phyloP scores from a whole-genome alignment of 2,888 invertebrate genomes.

The Nomada flava region DNA sequence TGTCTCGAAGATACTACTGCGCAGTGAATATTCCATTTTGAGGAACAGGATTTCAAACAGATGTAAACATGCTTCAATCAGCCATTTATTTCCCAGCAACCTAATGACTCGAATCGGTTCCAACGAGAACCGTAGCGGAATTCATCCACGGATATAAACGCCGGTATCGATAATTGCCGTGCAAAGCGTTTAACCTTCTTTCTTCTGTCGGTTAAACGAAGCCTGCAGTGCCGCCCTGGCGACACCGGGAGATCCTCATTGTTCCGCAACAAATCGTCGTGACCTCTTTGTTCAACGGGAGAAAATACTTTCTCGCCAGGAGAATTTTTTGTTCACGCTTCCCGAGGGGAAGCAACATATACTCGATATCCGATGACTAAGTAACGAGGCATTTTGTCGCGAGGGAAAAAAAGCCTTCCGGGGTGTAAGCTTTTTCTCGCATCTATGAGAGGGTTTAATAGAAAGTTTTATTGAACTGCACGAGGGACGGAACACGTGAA shows the following conservation, averaged over 20 bases:
- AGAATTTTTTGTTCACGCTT: conserved; percentile 45
- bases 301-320: conserved; percentile 55
- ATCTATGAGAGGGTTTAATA: background rate
- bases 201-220: conserved; percentile 58
- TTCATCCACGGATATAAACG: conserved; percentile 32
- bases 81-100: too few relatives aligned
- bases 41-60: too few relatives aligned
- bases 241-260: conserved; percentile 59
- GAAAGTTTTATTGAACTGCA: background rate
- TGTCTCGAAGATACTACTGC: too few relatives aligned
- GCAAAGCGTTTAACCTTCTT: conserved; percentile 58
- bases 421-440: background rate
- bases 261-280: conserved; percentile 67
- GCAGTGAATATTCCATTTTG: too few relatives aligned
- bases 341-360: conserved; percentile 31
- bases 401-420: background rate
- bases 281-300: conserved; percentile 59
- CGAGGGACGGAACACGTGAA: background rate
- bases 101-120: background rate
- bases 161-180: conserved; percentile 47
- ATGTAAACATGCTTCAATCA: too few relatives aligned
- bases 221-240: conserved; percentile 45
- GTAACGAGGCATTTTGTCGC: conserved; percentile 20
- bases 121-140: background rate
- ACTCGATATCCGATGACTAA: conserved; percentile 40